Conservation (phyloP, 2,888 invertebrate genomes). For the Noctua fimbriata region DNA sequence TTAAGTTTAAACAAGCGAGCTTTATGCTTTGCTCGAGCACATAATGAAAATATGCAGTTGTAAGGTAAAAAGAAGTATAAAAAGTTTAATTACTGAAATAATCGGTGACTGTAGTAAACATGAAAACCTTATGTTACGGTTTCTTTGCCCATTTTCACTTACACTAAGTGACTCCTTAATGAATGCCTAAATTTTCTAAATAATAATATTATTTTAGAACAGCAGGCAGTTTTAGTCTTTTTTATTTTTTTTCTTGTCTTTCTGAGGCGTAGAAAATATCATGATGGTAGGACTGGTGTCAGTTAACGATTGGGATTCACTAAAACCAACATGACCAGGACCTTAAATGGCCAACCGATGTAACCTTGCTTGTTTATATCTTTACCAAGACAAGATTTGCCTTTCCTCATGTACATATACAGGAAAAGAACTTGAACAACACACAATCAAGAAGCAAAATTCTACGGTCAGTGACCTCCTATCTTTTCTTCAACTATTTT, state of each 20-base stretch:
- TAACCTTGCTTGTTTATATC: not conserved
- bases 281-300: not conserved
- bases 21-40: conserved; percentile 24
- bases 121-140: not conserved
- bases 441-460: not conserved
- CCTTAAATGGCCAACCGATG: not conserved
- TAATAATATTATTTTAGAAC: not conserved
- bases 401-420: not conserved
- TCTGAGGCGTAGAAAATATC: not conserved
- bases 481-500: not conserved
- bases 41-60: conserved; percentile 36
- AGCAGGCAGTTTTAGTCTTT: too few species aligned
- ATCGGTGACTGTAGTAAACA: not conserved
- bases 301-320: not conserved
- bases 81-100: conserved; percentile 17
- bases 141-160: not conserved
- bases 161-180: not conserved
- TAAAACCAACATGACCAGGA: not conserved
- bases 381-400: not conserved
- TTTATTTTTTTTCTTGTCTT: too few species aligned
- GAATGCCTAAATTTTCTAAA: not conserved
- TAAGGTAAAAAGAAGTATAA: not conserved
- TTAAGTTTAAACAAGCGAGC: conserved; percentile 50
- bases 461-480: not conserved
- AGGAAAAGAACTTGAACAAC: not conserved